Conservation (phyloP, 2,113 vertebrate species). For the Talpa occidentalis region DNA sequence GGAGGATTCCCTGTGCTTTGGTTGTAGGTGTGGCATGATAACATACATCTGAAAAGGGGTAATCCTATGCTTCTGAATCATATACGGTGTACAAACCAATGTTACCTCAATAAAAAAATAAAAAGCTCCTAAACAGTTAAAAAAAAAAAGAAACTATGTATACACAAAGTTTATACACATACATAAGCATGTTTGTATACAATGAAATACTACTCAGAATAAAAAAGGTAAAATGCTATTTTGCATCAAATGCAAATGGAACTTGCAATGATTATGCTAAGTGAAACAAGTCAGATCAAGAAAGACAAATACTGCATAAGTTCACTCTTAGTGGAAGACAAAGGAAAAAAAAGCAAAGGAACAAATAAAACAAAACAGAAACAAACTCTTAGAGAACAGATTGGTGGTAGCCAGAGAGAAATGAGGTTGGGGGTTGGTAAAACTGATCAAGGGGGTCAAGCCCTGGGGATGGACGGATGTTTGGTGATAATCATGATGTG, state of each 20-base stretch:
- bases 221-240: background rate
- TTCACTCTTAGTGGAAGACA: background rate
- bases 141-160: too few relatives aligned
- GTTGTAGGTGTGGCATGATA: too few relatives aligned
- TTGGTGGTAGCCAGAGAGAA: background rate
- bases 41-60: too few relatives aligned
- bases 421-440: background rate
- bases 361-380: background rate
- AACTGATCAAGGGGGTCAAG: background rate
- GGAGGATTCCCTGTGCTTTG: too few relatives aligned
- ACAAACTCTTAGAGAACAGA: background rate
- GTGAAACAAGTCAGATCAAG: background rate
- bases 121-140: too few relatives aligned
- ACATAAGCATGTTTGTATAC: too few relatives aligned
- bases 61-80: too few relatives aligned
- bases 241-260: background rate
- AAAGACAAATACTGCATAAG: background rate
- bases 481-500: background rate
- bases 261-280: background rate
- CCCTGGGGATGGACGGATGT: background rate
- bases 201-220: background rate
- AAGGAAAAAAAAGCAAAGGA: background rate
- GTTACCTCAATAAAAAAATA: too few relatives aligned
- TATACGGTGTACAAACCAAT: too few relatives aligned
- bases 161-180: too few relatives aligned